These are phyloP conservation scores for Columba livia DNA, from an alignment of 2,113 vertebrate genomes.

Conservation along the genomic window DNA sequence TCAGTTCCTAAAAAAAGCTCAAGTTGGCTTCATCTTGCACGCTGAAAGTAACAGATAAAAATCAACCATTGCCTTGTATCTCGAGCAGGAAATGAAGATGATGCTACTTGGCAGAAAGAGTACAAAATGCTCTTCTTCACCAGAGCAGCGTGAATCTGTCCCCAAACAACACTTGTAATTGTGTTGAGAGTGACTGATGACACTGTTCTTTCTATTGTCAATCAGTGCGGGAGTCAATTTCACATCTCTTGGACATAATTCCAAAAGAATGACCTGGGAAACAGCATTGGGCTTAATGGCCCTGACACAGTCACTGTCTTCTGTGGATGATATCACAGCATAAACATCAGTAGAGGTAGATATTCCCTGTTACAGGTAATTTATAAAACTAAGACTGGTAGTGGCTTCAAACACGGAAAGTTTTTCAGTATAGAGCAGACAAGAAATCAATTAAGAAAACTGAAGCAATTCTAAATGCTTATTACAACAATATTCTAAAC, in stretches of 20 bases:
- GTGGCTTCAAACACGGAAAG: neutral
- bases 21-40: neutral
- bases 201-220: slow-evolving; percentile 42
- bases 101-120: neutral
- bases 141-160: neutral
- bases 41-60: slow-evolving; percentile 6
- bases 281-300: slow-evolving; percentile 24
- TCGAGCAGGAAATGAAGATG: neutral
- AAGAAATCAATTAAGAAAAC: slow-evolving; percentile 19
- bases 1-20: neutral
- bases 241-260: neutral
- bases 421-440: neutral
- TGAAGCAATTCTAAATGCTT: neutral
- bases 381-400: neutral
- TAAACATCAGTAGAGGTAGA: neutral
- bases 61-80: neutral
- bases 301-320: slow-evolving; percentile 5
- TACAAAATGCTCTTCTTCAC: neutral
- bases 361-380: neutral
- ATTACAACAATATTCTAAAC: neutral
- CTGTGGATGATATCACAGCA: neutral
- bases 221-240: slow-evolving; percentile 45
- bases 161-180: neutral
- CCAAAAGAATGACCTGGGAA: slow-evolving; percentile 28
- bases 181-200: slow-evolving; percentile 34